Evolutionary conservation across 2,797 vertebrate genomes (phyloP), one percentile per base, ranked within the genome.

Genomic region (Spea hammondii): DNA sequence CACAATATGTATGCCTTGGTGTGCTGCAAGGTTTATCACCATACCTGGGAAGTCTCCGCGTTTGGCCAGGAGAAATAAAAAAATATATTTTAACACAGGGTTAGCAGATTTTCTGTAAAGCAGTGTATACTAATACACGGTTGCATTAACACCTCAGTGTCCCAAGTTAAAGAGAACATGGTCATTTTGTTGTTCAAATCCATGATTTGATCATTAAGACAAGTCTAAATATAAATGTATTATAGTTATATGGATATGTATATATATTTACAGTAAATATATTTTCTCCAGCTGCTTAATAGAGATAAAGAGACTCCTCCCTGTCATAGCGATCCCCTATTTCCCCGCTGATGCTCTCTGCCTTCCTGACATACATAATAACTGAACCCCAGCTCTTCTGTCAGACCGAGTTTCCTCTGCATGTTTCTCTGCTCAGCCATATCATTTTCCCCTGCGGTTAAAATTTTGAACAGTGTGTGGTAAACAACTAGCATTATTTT

Each of bases 381-480:
- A 84, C 51, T 82, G 79, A 79, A 84, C 85, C 80, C 73, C 6
- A 32, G 82, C 83, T 82, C 84, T 1, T 0, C 79, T 77, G 75
- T 74, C 75, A 81, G 83, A 4, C 9, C 77, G 76, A 0, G 64
- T 77, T 77, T 45, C 32, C 83, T 83, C 86, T 84, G 83, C 0
- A 62, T 44, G 50, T 76, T 80, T 86, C 86, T 89, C 87, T 86
- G 88, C 87, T 88, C 85, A 85, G 85, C 86, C 83, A 79, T 79
- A 86, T 85, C 83, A 84, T 78, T 85, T 79, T 88, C 87, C 88
- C 85, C 50, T 70, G 86, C 82, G 85, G 83, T 87, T 84, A 85
- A 86, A 57, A 86, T 81, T 86, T 82, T 85, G 67, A 85, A 83
- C 85, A 68, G 85, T 77, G 4, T 77, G 86, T n/a, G 50, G 81